Percentiles rank a stretch among this genome's conserved stretches.
Conservation (phyloP, 2,888 invertebrate species). For the Lithophane leautieri region DNA sequence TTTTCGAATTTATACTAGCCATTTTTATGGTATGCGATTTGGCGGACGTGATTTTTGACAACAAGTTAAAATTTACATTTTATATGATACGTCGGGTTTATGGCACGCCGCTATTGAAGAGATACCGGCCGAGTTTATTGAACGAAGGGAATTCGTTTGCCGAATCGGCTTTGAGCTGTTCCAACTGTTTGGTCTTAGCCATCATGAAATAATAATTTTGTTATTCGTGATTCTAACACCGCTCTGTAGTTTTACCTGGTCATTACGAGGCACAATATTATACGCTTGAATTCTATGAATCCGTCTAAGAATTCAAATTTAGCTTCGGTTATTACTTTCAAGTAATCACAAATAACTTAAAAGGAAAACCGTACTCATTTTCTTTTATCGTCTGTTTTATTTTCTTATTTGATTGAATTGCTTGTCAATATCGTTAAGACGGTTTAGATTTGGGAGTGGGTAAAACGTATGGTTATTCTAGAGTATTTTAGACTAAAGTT, state of each 20-base stretch:
- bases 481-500: constrained; percentile 45
- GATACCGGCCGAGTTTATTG: constrained; percentile 63
- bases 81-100: constrained; percentile 79
- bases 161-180: constrained; percentile 25
- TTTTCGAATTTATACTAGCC: constrained; percentile 82
- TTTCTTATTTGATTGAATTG: constrained; percentile 38
- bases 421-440: constrained; percentile 39
- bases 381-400: constrained; percentile 44
- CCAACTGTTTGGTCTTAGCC: background rate
- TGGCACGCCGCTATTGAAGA: constrained; percentile 64
- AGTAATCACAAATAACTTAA: constrained; percentile 11
- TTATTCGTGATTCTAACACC: constrained; percentile 6
- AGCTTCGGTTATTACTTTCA: constrained; percentile 17
- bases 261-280: background rate
- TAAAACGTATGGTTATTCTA: constrained; percentile 31
- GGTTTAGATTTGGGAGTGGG: constrained; percentile 31
- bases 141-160: constrained; percentile 42
- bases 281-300: background rate
- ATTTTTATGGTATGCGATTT: constrained; percentile 83
- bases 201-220: constrained; percentile 12
- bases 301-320: constrained; percentile 15
- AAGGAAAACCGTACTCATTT: constrained; percentile 20
- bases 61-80: constrained; percentile 85
- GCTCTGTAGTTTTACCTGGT: background rate
- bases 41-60: constrained; percentile 86